Evolutionary conservation across 2,797 vertebrate genomes (phyloP).

Genomic region (Sebastes variabilis): DNA sequence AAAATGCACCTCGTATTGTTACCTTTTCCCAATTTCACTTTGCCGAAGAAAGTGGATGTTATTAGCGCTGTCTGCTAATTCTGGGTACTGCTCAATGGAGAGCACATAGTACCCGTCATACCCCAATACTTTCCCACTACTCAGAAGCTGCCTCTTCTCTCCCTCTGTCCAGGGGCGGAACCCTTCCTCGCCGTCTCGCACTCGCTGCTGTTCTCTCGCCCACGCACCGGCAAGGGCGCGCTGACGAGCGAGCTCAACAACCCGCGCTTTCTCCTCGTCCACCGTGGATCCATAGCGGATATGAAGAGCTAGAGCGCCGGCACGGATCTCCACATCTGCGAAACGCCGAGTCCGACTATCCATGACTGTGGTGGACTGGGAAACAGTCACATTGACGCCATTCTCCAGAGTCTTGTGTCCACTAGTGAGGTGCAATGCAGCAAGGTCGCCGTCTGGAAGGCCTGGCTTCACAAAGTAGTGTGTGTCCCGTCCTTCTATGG

Average conservation of each 20-base stretch:
- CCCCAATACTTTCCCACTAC: conserved; percentile 94
- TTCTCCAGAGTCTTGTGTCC: conserved; percentile 96
- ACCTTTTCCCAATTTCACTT: conserved; percentile 99
- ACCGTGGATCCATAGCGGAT: conserved; percentile 96
- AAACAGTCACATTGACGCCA: conserved; percentile 95
- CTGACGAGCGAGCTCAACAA: conserved; percentile 94
- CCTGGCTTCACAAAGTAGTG: conserved; percentile 98
- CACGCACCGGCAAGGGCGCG: conserved; percentile 93
- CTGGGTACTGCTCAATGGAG: conserved; percentile 98
- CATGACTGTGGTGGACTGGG: conserved; percentile 95
- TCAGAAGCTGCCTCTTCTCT: conserved; percentile 97
- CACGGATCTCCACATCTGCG: conserved; percentile 95
- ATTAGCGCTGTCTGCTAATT: conserved; percentile 96
- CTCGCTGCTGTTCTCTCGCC: conserved; percentile 94
- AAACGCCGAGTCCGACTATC: conserved; percentile 97
- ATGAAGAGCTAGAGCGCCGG: conserved; percentile 91
- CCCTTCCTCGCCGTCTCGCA: conserved; percentile 95
- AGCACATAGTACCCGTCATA: conserved; percentile 99
- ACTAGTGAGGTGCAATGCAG: conserved; percentile 92
- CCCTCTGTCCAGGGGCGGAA: conserved; percentile 96
- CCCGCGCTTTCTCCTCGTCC: conserved; percentile 95
- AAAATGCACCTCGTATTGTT: conserved; percentile 88
- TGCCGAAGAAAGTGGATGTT: conserved; percentile 99
- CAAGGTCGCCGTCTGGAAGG: conserved; percentile 93
- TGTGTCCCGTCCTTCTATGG: conserved; percentile 93